Percentiles rank a stretch among this genome's conserved stretches.
Evolutionary conservation across 2,797 vertebrate genomes (phyloP).

Genomic region (Lagocephalus sceleratus): DNA sequence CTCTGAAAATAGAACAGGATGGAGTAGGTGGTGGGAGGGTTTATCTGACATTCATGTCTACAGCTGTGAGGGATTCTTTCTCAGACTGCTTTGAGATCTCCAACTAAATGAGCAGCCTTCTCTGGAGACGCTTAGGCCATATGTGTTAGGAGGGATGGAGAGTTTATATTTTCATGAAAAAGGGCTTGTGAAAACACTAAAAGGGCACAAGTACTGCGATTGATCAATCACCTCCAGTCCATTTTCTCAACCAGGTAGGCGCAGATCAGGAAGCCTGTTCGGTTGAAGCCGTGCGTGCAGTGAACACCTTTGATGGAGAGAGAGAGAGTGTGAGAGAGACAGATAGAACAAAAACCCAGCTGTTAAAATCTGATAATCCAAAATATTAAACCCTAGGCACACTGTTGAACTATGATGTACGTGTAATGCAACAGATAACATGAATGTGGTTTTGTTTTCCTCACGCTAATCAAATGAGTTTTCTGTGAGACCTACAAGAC

Average conservation of each 20-base stretch:
- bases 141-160: background rate
- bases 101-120: slow-evolving; percentile 24
- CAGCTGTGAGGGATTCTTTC: slow-evolving; percentile 45
- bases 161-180: slow-evolving; percentile 27
- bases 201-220: background rate
- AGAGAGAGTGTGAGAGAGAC: slow-evolving; percentile 15
- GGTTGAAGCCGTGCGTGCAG: slow-evolving; percentile 98
- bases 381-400: background rate
- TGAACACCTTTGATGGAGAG: slow-evolving; percentile 84
- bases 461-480: too few relatives aligned
- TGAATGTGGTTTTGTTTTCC: too few relatives aligned
- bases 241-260: slow-evolving; percentile 97
- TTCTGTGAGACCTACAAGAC: background rate
- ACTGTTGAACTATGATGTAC: background rate
- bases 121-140: too few relatives aligned
- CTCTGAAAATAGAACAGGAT: slow-evolving; percentile 47
- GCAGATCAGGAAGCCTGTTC: slow-evolving; percentile 97
- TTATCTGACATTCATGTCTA: slow-evolving; percentile 31
- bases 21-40: slow-evolving; percentile 48
- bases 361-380: slow-evolving; percentile 6
- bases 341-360: background rate
- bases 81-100: slow-evolving; percentile 48
- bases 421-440: background rate
- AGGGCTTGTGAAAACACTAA: slow-evolving; percentile 9
- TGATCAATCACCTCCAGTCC: slow-evolving; percentile 94